Percentiles rank a stretch among this genome's conserved stretches.
Evolutionary conservation across 2,113 vertebrate genomes (phyloP).

Genomic region (Poicephalus meyeri): DNA sequence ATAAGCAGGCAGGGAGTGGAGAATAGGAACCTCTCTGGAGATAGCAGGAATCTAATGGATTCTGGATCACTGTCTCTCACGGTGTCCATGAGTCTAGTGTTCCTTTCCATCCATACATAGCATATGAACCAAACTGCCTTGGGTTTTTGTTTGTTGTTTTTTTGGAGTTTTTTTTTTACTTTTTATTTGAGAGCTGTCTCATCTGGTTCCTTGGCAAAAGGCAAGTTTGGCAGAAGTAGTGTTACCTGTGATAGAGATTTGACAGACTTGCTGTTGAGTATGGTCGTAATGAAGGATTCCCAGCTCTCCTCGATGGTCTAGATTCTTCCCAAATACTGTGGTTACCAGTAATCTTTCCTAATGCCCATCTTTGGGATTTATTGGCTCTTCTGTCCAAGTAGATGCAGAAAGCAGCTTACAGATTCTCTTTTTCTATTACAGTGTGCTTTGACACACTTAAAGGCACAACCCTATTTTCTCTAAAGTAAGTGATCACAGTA

Average conservation of each 20-base stretch:
- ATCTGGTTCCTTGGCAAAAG: background rate
- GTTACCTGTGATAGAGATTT: background rate
- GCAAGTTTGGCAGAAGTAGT: background rate
- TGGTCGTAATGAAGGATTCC: background rate
- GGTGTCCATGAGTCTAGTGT: background rate
- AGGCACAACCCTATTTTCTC: background rate
- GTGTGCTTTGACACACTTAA: background rate
- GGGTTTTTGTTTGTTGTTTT: background rate
- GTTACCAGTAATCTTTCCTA: background rate
- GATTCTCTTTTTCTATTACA: background rate
- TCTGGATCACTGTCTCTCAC: background rate
- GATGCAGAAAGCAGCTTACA: background rate
- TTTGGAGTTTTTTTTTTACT: background rate
- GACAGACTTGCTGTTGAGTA: background rate
- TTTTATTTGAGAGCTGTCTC: background rate
- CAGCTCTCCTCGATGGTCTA: background rate
- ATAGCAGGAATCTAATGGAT: background rate
- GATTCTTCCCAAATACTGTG: background rate
- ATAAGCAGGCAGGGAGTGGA: background rate
- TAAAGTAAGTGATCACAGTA: background rate
- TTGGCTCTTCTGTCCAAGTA: background rate
- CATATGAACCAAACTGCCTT: background rate
- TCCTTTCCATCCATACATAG: background rate
- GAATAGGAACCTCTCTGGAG: background rate
- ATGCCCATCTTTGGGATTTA: background rate